Evolutionary conservation across 2,797 vertebrate species (phyloP).

Genomic region (Sparus aurata): DNA sequence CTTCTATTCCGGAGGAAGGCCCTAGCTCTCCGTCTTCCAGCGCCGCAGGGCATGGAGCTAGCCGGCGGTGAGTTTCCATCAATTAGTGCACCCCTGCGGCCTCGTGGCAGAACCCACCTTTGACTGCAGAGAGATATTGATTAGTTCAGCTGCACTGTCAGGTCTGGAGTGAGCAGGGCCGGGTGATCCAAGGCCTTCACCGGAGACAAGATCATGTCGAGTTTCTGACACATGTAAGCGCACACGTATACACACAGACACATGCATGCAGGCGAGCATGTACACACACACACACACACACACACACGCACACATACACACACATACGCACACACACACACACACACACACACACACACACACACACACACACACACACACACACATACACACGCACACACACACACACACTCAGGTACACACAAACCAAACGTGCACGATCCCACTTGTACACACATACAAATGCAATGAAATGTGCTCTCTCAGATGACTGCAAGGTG

Average conservation of each 20-base stretch:
- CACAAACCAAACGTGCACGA: conserved; percentile 68
- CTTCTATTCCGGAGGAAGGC: conserved; percentile 87
- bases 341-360: conserved; percentile 83
- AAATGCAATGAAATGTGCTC: conserved; percentile 87
- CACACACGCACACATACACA: conserved; percentile 72
- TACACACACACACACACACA: conserved; percentile 79
- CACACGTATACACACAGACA: conserved; percentile 68
- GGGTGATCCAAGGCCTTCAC: conserved; percentile 93
- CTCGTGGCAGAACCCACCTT: conserved; percentile 85
- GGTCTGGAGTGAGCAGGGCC: conserved; percentile 92
- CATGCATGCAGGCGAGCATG: conserved; percentile 67
- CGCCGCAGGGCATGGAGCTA: conserved; percentile 91
- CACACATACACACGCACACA: conserved; percentile 69
- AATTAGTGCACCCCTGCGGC: conserved; percentile 94
- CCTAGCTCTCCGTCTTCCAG: conserved; percentile 83
- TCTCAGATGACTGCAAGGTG: conserved; percentile 83
- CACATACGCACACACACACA: conserved; percentile 71
- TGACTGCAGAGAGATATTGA: conserved; percentile 93
- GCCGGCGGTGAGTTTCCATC: conserved; percentile 94
- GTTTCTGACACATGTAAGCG: conserved; percentile 84
- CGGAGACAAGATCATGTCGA: conserved; percentile 91
- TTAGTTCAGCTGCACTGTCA: conserved; percentile 96
- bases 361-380: conserved; percentile 68
- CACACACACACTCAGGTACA: conserved; percentile 67
- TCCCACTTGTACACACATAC: conserved; percentile 85